Conservation (phyloP, 2,113 vertebrate species). For the Kryptolebias marmoratus region DNA sequence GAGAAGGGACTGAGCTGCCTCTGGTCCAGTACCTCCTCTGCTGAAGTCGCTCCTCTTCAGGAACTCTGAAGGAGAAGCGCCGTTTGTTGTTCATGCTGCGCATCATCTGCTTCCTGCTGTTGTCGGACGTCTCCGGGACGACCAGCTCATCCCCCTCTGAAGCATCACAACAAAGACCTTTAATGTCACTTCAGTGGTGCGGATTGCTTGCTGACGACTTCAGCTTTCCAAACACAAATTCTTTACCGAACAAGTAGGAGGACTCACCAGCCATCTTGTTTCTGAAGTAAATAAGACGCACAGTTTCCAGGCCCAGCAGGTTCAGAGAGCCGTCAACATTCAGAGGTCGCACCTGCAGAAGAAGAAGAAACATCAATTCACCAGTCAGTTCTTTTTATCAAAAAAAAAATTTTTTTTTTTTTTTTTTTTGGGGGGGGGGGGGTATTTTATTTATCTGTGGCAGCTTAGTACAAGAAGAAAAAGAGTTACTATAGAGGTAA, state of each 20-base stretch:
- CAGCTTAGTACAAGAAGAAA: not conserved
- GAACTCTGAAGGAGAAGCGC: conserved; percentile 95
- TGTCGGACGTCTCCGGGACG: conserved; percentile 96
- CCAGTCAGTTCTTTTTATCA: too few species aligned
- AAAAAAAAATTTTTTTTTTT: not conserved
- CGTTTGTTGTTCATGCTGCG: conserved; percentile 97
- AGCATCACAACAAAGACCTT: conserved; percentile 28
- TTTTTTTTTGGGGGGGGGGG: too few species aligned
- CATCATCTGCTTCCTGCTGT: conserved; percentile 98
- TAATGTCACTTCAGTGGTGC: too few species aligned
- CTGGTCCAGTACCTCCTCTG: conserved; percentile 85
- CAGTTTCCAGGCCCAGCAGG: conserved; percentile 92
- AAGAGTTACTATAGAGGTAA: not conserved
- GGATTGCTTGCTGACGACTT: too few species aligned
- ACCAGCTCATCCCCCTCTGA: conserved; percentile 97
- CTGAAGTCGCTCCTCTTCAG: conserved; percentile 95
- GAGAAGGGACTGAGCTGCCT: not conserved
- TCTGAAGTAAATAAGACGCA: conserved; percentile 97
- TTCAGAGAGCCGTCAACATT: conserved; percentile 96
- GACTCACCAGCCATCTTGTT: conserved; percentile 96
- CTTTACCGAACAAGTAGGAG: not conserved
- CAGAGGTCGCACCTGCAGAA: conserved; percentile 91
- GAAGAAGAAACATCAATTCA: not conserved
- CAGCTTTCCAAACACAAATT: not conserved
- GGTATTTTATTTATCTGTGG: not conserved